Percentiles rank a stretch among this genome's conserved stretches.
Conservation (phyloP, 1,140 invertebrate species). For the Calephelis nemesis region DNA sequence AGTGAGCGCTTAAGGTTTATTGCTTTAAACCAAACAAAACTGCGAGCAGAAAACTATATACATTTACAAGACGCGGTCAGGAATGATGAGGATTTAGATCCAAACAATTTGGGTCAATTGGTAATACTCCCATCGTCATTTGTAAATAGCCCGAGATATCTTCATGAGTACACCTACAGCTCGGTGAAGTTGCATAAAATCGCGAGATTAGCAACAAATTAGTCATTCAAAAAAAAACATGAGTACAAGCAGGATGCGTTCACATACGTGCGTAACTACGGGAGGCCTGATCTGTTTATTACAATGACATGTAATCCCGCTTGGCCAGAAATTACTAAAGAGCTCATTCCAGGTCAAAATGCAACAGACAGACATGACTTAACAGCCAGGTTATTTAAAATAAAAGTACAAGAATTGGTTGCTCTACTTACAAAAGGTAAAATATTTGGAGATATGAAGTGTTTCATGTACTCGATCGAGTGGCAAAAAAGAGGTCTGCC, state of each 20-base stretch:
- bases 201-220: too few relatives aligned
- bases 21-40: conserved; percentile 40
- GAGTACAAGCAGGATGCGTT: conserved; percentile 27
- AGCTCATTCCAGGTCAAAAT: conserved; percentile 15
- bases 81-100: conserved; percentile 45
- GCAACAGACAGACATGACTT: conserved; percentile 21
- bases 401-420: conserved; percentile 42
- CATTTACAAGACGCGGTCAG: conserved; percentile 33
- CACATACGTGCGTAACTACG: too few relatives aligned
- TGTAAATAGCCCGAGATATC: conserved; percentile 65
- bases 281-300: conserved; percentile 25
- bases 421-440: conserved; percentile 43
- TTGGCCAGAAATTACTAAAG: conserved; percentile 33
- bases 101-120: conserved; percentile 48
- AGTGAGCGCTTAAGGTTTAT: conserved; percentile 35
- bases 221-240: too few relatives aligned
- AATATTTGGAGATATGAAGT: conserved; percentile 44
- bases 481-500: background rate
- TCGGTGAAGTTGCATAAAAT: conserved; percentile 73
- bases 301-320: conserved; percentile 34
- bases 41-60: conserved; percentile 41
- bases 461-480: conserved; percentile 43
- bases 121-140: conserved; percentile 68
- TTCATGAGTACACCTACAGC: conserved; percentile 71
- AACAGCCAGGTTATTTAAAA: conserved; percentile 34